These are phyloP conservation scores for Crocallis elinguaria DNA, from an alignment of 2,888 invertebrate genomes.

Conservation along the genomic window DNA sequence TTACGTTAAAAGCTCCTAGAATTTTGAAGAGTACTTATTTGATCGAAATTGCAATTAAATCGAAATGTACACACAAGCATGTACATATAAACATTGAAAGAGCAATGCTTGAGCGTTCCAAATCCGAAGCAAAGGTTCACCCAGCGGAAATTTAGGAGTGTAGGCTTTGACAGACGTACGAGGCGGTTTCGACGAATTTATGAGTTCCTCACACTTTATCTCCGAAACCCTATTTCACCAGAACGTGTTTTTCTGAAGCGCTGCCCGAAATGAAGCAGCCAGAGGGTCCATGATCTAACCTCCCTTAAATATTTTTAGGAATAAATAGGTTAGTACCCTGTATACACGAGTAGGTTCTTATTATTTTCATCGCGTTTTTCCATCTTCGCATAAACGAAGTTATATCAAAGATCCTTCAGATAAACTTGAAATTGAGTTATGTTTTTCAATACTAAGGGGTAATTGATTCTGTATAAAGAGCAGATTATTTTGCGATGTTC, in stretches of 20 bases:
- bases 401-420: constrained; percentile 30
- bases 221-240: constrained; percentile 35
- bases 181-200: constrained; percentile 39
- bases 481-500: not conserved
- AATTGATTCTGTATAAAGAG: constrained; percentile 15
- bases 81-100: constrained; percentile 5
- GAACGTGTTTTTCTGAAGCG: constrained; percentile 38
- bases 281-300: constrained; percentile 28
- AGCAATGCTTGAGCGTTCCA: constrained; percentile 16
- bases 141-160: constrained; percentile 38
- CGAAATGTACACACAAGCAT: not conserved
- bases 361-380: constrained; percentile 31
- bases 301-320: constrained; percentile 27
- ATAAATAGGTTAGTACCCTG: constrained; percentile 28
- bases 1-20: too few species aligned
- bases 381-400: constrained; percentile 29
- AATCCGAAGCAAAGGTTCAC: constrained; percentile 28
- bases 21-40: too few species aligned
- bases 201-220: constrained; percentile 40
- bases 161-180: constrained; percentile 41
- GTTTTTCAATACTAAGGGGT: constrained; percentile 9
- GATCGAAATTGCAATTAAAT: constrained; percentile 5
- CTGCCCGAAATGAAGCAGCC: constrained; percentile 28
- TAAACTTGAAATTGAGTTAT: constrained; percentile 28
- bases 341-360: constrained; percentile 26